phyloP scores from a whole-genome alignment of 2,888 invertebrate genomes.

The Nineta flava region DNA sequence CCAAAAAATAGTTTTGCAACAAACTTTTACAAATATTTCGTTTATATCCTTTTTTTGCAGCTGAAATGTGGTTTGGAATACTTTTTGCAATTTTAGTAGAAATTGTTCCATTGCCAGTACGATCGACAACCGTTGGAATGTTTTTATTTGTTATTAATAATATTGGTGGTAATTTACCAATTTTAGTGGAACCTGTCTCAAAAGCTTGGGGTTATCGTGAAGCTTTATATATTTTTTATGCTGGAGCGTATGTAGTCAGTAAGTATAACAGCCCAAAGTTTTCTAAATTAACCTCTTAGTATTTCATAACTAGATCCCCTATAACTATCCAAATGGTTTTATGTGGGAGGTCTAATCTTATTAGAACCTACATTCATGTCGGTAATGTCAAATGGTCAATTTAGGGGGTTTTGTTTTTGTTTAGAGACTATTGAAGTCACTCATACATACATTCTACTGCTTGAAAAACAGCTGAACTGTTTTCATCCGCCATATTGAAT shows the following conservation, averaged over 20 bases:
- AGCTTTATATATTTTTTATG: slow-evolving; percentile 75
- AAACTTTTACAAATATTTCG: background rate
- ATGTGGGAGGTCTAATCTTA: too few relatives aligned
- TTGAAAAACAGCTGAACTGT: too few relatives aligned
- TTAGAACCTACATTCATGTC: too few relatives aligned
- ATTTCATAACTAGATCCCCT: too few relatives aligned
- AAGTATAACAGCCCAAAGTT: too few relatives aligned
- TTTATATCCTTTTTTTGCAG: slow-evolving; percentile 29
- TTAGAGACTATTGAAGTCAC: too few relatives aligned
- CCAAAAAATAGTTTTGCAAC: background rate
- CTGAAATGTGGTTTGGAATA: slow-evolving; percentile 92
- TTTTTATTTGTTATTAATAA: slow-evolving; percentile 89
- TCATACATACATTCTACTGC: too few relatives aligned
- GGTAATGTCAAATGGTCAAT: too few relatives aligned
- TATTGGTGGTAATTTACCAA: slow-evolving; percentile 78
- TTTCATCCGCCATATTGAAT: too few relatives aligned
- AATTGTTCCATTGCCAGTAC: slow-evolving; percentile 64
- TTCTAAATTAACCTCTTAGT: too few relatives aligned
- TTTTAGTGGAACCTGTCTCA: slow-evolving; percentile 71
- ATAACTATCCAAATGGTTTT: too few relatives aligned
- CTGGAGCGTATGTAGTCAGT: slow-evolving; percentile 76
- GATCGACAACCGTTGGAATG: slow-evolving; percentile 73
- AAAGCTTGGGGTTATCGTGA: slow-evolving; percentile 69
- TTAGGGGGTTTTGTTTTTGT: too few relatives aligned
- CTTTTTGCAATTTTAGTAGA: slow-evolving; percentile 81